Evolutionary conservation across 2,797 vertebrate species (phyloP), one percentile per base, ranked within the genome.

Genomic region (Babyrousa celebensis): DNA sequence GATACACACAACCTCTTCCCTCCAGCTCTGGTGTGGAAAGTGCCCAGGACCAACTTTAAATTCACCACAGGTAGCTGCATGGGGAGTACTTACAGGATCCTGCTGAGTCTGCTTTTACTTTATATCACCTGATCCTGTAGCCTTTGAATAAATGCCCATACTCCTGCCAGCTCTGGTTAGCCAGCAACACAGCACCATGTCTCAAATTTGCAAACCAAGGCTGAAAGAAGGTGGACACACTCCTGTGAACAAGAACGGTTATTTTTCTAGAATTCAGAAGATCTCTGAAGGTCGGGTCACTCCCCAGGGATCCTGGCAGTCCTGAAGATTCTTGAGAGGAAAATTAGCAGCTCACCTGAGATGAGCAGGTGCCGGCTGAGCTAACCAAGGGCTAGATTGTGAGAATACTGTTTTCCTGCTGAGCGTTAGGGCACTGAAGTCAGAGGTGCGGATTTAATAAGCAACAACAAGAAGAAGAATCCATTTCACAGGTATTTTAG

Each of bases 81-180:
- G 56, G 40, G 72, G 84, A 82, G 8, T 36, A 9, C 32, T 70
- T 78, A 56, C 9, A 63, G 82, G 78, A 43, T 27, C 89, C 96
- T 94, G 90, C 74, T 86, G 71, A 29, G 67, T 84, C 58, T 91
- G 36, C 67, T 88, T 93, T 72, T 21, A 62, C 77, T 91, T 71
- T 82, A 3, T 91, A 89, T 87, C 36, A 62, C 8, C 2, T 7
- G 89, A n/a, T 43, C 75, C 96, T 63, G 71, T 21, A 85, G 21
- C 3, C 78, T 93, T 10, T 79, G 65, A 96, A 85, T 40, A 36
- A 27, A 32, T 0, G 0, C 2, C 25, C 0, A 0, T 9, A 54
- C 70, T 80, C 82, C 85, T 56, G 16, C 20, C 60, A 94, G 58
- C 48, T 68, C 85, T 40, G 63, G 17, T 36, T 36, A 78, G 36